Percentiles rank a stretch among this genome's conserved stretches.
Evolutionary conservation across 2,797 vertebrate species (phyloP).

Genomic region (Enteromius unitaeniatus): DNA sequence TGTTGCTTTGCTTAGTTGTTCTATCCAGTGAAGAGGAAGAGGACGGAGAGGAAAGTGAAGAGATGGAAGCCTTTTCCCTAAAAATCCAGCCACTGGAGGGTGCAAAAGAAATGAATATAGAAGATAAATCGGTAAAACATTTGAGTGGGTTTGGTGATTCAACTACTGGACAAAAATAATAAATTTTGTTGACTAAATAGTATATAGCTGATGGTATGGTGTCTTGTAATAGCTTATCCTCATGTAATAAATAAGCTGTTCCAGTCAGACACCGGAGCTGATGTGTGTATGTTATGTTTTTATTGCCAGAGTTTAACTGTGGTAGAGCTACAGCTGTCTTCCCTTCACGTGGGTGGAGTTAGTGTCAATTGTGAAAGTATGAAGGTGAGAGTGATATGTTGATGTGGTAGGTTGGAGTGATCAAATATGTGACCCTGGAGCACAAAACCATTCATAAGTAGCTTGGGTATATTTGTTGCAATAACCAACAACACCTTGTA

Average conservation of each 20-base stretch:
- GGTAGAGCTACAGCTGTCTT: slow-evolving; percentile 52
- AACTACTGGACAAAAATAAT: not conserved
- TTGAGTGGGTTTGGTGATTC: slow-evolving; percentile 9
- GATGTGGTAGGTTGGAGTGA: not conserved
- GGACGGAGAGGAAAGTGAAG: slow-evolving; percentile 71
- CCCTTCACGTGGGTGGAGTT: slow-evolving; percentile 55
- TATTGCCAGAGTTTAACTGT: slow-evolving; percentile 2
- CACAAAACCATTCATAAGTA: not conserved
- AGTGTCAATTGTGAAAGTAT: slow-evolving; percentile 34
- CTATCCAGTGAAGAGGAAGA: slow-evolving; percentile 89
- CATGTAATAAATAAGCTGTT: not conserved
- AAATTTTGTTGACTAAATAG: not conserved
- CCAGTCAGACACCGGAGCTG: not conserved
- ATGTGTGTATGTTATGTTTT: not conserved
- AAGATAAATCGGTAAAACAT: slow-evolving; percentile 39
- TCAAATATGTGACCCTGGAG: not conserved
- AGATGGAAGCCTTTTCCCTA: slow-evolving; percentile 52
- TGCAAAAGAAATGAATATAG: slow-evolving; percentile 53
- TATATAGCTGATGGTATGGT: not conserved
- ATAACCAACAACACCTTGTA: not conserved
- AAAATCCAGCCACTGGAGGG: slow-evolving; percentile 50
- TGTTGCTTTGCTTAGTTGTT: slow-evolving; percentile 80
- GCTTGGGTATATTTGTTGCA: not conserved
- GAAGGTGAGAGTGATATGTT: slow-evolving; percentile 56
- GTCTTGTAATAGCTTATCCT: not conserved